Percentiles rank a stretch among this genome's conserved stretches.
Evolutionary conservation across 1,140 invertebrate genomes (phyloP).

Genomic region (Philopotamus ludificatus): DNA sequence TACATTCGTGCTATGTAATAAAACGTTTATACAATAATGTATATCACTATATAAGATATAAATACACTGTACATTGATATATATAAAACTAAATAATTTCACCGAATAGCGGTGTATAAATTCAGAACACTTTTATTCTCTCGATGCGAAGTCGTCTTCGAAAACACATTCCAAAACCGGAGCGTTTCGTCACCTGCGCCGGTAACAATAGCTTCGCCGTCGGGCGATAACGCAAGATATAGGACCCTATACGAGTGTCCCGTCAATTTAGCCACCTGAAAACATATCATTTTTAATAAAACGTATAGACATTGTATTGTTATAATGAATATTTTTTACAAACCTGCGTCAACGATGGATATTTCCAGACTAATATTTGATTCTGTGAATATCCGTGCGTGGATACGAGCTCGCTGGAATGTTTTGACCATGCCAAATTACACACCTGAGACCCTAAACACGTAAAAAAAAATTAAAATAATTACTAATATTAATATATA

Average conservation of each 20-base stretch:
- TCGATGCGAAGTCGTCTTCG: slow-evolving; percentile 92
- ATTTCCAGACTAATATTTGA: slow-evolving; percentile 99
- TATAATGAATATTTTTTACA: background rate
- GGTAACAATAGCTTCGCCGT: slow-evolving; percentile 98
- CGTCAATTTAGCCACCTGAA: slow-evolving; percentile 94
- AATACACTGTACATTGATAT: too few relatives aligned
- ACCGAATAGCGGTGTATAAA: slow-evolving; percentile 88
- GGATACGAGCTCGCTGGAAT: slow-evolving; percentile 95
- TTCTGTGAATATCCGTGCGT: slow-evolving; percentile 99
- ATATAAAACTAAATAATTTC: too few relatives aligned
- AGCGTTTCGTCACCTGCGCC: slow-evolving; percentile 99
- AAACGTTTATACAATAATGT: too few relatives aligned
- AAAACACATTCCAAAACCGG: slow-evolving; percentile 99
- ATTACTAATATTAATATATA: background rate
- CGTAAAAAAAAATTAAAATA: slow-evolving; percentile 22
- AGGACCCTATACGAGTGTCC: slow-evolving; percentile 97
- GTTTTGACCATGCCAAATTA: slow-evolving; percentile 99
- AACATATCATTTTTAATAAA: slow-evolving; percentile 22
- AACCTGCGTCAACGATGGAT: slow-evolving; percentile 84
- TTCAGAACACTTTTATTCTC: slow-evolving; percentile 96
- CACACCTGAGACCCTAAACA: slow-evolving; percentile 92
- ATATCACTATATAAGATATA: too few relatives aligned
- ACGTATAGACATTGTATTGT: background rate
- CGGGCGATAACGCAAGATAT: slow-evolving; percentile 96
- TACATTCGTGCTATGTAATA: too few relatives aligned